Conservation (phyloP, 1,140 invertebrate species). For the Archegozetes longisetosus region DNA sequence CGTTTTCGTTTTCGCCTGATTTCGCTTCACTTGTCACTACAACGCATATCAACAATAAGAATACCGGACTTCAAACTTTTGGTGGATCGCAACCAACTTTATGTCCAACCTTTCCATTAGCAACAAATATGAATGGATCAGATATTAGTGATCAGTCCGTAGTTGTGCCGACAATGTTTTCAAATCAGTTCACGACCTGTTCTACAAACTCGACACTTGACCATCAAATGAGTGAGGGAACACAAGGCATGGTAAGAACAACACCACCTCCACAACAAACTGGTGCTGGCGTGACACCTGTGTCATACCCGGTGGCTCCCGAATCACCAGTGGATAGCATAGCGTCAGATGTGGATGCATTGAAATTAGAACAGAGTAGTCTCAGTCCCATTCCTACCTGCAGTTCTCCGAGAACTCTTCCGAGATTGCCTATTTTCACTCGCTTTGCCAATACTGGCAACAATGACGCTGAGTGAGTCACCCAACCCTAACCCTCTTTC, state of each 20-base stretch:
- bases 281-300: too few species aligned
- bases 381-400: not conserved
- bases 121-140: not conserved
- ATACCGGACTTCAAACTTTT: too few species aligned
- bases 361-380: slow-evolving; percentile 8
- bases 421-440: slow-evolving; percentile 18
- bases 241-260: not conserved
- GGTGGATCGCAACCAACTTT: not conserved
- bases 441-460: slow-evolving; percentile 3
- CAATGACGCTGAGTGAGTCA: too few species aligned
- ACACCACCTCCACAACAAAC: not conserved
- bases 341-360: slow-evolving; percentile 17
- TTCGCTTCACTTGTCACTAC: not conserved
- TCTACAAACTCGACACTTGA: slow-evolving; percentile 3
- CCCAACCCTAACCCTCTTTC: too few species aligned
- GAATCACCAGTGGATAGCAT: slow-evolving; percentile 17
- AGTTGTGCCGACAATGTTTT: not conserved
- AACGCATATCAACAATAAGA: not conserved
- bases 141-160: not conserved
- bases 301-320: slow-evolving; percentile 1
- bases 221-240: slow-evolving; percentile 2
- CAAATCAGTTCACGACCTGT: not conserved
- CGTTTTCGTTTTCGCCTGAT: slow-evolving; percentile 15
- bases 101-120: not conserved
- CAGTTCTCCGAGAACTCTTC: slow-evolving; percentile 5